Base-by-base conservation (phyloP, 2,888 invertebrate species). In the Amphipoea oculea region DNA sequence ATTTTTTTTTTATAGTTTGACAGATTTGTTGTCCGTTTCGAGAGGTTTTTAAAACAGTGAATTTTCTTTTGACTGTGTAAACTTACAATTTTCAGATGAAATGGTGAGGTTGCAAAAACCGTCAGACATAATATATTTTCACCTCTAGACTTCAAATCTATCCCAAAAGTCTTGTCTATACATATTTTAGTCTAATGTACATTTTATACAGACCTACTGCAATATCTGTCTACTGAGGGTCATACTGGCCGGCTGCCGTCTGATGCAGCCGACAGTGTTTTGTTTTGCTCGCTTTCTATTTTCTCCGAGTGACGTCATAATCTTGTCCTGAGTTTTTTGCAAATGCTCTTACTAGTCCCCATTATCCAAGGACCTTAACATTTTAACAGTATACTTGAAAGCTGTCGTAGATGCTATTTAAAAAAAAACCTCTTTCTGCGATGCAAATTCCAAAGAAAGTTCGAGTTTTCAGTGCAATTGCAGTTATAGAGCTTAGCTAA, bases 211-310 rank as follows among this genome's bases (percentile, higher is more conserved):
- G 45, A 54, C 36, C 29, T 72, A n/a, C 84, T 86, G 63, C 2
- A 29, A 12, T 67, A 54, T 68, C 48, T 85, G 65, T 68, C 63
- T 48, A 57, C 63, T 62, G 65, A 51, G 54, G 12, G 23, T 68
- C 70, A 62, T 76, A 75, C 63, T 76, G 42, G 36, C 87, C 85
- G 84, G 9, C 78, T 82, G 86, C 83, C 74, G 78, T 76, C 84
- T 76, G 84, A 76, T 86, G 76, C 84, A 85, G 84, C 40, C 60
- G 69, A 54, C n/a, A 14, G 62, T 65, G 68, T 84, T 86, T 85
- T 84, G 67, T 83, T 84, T 82, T 83, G 29, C n/a, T 74, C 79
- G 65, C 23, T 86, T 86, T 79, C 57, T 40, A 63, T 71, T 73
- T 79, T 78, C 65, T 68, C 65, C 73, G 20, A 84, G 63, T 79